These are phyloP conservation scores for Schizopygopsis malacanthus DNA, from an alignment of 2,797 vertebrate species.

Conservation along the genomic window DNA sequence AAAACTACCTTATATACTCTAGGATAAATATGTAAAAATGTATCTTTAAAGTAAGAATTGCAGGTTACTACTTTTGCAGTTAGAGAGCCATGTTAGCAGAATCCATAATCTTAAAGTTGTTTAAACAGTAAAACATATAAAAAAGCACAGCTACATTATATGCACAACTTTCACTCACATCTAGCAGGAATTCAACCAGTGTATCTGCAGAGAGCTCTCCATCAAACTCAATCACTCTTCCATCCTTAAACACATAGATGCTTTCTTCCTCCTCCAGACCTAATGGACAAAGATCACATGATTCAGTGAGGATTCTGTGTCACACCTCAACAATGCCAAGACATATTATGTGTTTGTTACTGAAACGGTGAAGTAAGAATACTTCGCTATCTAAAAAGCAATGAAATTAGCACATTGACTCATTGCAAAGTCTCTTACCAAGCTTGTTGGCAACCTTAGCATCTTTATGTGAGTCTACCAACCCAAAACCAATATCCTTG, in stretches of 20 bases:
- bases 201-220: conserved; percentile 94
- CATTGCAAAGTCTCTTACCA: conserved; percentile 73
- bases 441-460: conserved; percentile 92
- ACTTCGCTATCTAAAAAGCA: background rate
- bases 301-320: background rate
- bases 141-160: background rate
- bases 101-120: background rate
- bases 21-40: background rate
- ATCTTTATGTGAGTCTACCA: conserved; percentile 92
- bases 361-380: background rate
- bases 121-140: background rate
- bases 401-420: background rate
- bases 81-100: background rate
- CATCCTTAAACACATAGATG: conserved; percentile 93
- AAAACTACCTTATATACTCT: too few relatives aligned
- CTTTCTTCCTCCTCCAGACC: conserved; percentile 93
- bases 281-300: conserved; percentile 61
- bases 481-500: conserved; percentile 91
- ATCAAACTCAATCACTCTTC: conserved; percentile 93
- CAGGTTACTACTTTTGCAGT: background rate
- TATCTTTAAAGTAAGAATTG: background rate
- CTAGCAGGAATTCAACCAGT: conserved; percentile 94
- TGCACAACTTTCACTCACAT: conserved; percentile 81
- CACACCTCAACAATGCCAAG: background rate
- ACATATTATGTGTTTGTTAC: background rate